Conservation (phyloP, 2,797 vertebrate genomes). For the Bovichtus variegatus region DNA sequence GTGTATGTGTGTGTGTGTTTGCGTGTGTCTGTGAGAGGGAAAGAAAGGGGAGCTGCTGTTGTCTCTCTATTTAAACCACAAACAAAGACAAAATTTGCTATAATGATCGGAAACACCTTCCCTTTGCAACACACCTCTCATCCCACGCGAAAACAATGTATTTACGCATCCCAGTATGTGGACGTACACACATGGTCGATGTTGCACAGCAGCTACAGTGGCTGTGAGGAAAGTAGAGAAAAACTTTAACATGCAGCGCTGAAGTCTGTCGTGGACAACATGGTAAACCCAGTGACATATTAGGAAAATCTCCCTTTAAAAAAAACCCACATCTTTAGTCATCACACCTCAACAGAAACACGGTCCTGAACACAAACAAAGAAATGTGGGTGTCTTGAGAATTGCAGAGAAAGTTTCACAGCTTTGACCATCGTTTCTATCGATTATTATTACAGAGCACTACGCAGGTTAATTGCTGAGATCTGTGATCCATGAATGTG, state of each 20-base stretch:
- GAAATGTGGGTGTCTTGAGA: not conserved
- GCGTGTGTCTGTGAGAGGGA: constrained; percentile 4
- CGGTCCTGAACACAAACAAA: not conserved
- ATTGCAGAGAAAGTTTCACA: not conserved
- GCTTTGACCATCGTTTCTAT: not conserved
- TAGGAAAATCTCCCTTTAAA: not conserved
- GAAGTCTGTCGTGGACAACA: not conserved
- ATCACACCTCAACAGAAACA: not conserved
- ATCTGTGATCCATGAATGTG: not conserved
- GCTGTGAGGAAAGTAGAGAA: not conserved
- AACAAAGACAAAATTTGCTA: constrained; percentile 43
- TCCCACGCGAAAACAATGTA: constrained; percentile 5
- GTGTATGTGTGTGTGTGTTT: constrained; percentile 40
- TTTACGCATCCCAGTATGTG: constrained; percentile 15
- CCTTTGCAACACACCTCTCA: not conserved
- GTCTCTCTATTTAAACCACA: constrained; percentile 44
- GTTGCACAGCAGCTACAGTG: not conserved
- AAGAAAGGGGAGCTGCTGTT: constrained; percentile 20
- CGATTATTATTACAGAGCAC: not conserved
- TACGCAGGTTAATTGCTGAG: not conserved
- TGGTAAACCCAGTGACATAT: not conserved
- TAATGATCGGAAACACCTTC: constrained; percentile 9
- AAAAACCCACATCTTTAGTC: not conserved
- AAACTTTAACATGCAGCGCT: not conserved
- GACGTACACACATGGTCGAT: not conserved